These are phyloP conservation scores for Hipparchia sbordonii DNA, from an alignment of 2,888 invertebrate genomes.

Conservation along the genomic window DNA sequence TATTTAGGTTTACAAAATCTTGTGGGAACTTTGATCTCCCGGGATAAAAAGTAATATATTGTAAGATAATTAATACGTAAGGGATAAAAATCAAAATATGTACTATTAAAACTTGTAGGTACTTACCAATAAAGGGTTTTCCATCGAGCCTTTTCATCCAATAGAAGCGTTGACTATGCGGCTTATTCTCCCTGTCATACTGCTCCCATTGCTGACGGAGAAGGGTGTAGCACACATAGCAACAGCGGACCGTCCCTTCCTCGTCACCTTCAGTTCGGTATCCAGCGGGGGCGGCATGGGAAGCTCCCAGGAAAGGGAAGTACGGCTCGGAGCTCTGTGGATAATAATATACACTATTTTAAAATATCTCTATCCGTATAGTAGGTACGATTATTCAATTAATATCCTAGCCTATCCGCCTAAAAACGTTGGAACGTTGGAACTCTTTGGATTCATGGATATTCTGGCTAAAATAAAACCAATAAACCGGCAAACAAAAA, in stretches of 20 bases:
- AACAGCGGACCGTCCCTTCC: conserved; percentile 86
- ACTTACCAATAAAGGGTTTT: conserved; percentile 90
- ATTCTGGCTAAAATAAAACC: neutral
- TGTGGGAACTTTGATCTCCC: too few species aligned
- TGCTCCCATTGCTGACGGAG: conserved; percentile 96
- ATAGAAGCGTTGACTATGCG: conserved; percentile 93
- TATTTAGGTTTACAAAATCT: too few species aligned
- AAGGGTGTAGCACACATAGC: conserved; percentile 93
- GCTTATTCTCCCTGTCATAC: conserved; percentile 92
- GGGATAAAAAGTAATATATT: too few species aligned
- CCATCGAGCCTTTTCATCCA: conserved; percentile 96
- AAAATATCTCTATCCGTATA: neutral
- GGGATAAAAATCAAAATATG: neutral
- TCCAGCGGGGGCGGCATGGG: conserved; percentile 92
- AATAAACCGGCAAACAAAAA: too few species aligned
- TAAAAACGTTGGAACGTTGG: too few species aligned
- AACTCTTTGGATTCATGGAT: neutral
- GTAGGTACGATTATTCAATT: too few species aligned
- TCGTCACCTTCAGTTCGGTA: conserved; percentile 81
- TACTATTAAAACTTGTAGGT: neutral
- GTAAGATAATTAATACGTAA: too few species aligned
- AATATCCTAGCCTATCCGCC: too few species aligned
- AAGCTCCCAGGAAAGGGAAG: conserved; percentile 94
- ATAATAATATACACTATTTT: conserved; percentile 17
- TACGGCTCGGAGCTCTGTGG: conserved; percentile 87